These are phyloP conservation scores for Linurgus olivaceus DNA, from an alignment of 2,797 vertebrate species.

Conservation along the genomic window DNA sequence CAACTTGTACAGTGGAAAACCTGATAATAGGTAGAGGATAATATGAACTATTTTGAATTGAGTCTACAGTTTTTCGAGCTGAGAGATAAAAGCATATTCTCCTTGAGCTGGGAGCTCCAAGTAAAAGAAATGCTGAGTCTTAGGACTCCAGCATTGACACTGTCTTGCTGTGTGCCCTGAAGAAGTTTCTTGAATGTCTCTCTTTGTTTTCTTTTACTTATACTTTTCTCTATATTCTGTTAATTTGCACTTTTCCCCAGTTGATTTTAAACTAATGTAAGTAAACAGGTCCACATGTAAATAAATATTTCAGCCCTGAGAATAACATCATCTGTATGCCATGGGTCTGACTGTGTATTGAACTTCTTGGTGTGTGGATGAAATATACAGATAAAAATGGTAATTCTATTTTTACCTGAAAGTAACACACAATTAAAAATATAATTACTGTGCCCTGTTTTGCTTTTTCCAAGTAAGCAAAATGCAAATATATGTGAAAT, in stretches of 20 bases:
- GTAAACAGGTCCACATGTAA: background rate
- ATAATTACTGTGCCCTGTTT: background rate
- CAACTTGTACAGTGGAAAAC: background rate
- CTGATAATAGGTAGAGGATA: background rate
- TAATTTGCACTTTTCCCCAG: background rate
- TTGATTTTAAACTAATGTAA: background rate
- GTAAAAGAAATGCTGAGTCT: background rate
- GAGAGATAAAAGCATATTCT: background rate
- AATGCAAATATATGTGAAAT: background rate
- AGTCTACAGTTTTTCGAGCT: background rate
- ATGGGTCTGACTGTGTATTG: background rate
- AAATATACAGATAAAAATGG: background rate
- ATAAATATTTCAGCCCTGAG: background rate
- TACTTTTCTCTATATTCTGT: background rate
- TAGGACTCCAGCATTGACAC: background rate
- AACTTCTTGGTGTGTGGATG: background rate
- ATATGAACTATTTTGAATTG: background rate
- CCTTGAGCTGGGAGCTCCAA: background rate
- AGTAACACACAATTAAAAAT: background rate
- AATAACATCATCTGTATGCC: background rate
- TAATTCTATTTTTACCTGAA: background rate
- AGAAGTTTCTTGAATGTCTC: background rate
- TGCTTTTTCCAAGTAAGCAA: background rate
- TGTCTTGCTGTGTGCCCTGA: background rate
- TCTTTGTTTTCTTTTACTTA: background rate